Base-by-base conservation (phyloP, 1,140 invertebrate genomes). In the Ctenoplectra terminalis region DNA sequence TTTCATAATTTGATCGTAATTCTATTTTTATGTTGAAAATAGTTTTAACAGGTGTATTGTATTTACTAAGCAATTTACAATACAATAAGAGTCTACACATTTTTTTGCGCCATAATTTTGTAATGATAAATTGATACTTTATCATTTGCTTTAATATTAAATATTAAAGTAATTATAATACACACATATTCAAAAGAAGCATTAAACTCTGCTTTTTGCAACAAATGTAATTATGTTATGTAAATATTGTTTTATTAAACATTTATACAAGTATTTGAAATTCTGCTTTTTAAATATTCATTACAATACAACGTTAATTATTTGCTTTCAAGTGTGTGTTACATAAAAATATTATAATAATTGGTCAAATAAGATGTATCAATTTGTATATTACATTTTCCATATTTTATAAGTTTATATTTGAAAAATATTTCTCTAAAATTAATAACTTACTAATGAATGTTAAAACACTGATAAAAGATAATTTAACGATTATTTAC, bases 51-150 rank as follows among this genome's bases (percentile, higher is more conserved):
- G 17, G n/a, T 46, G 48, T 66, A 60, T 74, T 46, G n/a, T 81
- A 58, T 81, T 66, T 50, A 64, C 58, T 63, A 81, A 75, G n/a
- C n/a, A 75, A 75, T 66, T 56, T 67, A 81, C 43, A 74, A 75
- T 23, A 74, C 71, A 74, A 54, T 37, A 75, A 46, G 29, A 54
- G 20, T 75, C 61, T 81, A 72, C 34, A 48, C 9, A 48, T 71
- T 46, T 71, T 60, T 48, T 20, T 56, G 26, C 40, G 20, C 29
- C n/a, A n/a, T 79, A 60, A 61, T 52, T 71, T 50, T n/a, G n/a
- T 61, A 52, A 48, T 61, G 31, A 37, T 71, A 17, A 72, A 60
- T 40, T 50, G 9, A 71, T 48, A 46, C 13, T 50, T 52, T 48
- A 40, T 46, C 15, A 34, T 61, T 56, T 29, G 2, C 54, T 67